Evolutionary conservation across 2,113 vertebrate genomes (phyloP).

Genomic region (Nesoenas mayeri): DNA sequence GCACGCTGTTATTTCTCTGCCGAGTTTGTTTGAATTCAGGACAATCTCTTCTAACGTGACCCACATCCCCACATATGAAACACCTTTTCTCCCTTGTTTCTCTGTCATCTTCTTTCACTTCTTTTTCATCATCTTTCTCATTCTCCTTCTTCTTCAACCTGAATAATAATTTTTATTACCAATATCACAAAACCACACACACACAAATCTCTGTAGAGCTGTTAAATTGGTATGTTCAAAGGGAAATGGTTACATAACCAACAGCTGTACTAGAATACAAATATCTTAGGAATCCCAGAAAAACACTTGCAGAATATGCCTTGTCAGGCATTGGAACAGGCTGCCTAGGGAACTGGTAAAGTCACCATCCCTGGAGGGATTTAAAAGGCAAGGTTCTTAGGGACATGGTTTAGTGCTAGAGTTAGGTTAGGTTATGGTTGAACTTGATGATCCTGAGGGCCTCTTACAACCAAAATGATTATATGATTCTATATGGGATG

Average conservation of each 20-base stretch:
- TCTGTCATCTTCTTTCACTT: slow-evolving; percentile 88
- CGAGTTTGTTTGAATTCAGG: slow-evolving; percentile 92
- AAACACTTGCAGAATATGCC: neutral
- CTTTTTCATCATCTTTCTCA: slow-evolving; percentile 91
- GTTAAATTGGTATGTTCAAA: neutral
- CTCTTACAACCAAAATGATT: too few species aligned
- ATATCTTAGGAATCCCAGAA: neutral
- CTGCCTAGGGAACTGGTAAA: too few species aligned
- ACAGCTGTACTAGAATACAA: neutral
- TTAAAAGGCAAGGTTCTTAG: too few species aligned
- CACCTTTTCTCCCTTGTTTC: slow-evolving; percentile 93
- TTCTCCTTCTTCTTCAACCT: slow-evolving; percentile 98
- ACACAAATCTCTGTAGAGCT: neutral
- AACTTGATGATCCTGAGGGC: too few species aligned
- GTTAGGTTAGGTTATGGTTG: too few species aligned
- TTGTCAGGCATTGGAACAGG: too few species aligned
- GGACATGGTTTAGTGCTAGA: too few species aligned
- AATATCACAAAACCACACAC: slow-evolving; percentile 28
- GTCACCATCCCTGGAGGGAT: too few species aligned
- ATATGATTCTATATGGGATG: neutral
- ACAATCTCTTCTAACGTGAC: slow-evolving; percentile 94
- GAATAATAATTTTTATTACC: slow-evolving; percentile 53
- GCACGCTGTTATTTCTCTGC: slow-evolving; percentile 81
- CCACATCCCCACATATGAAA: slow-evolving; percentile 95
- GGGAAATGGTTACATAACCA: neutral